Base-by-base conservation (phyloP, 2,113 vertebrate species). In the Hippocampus zosterae region DNA sequence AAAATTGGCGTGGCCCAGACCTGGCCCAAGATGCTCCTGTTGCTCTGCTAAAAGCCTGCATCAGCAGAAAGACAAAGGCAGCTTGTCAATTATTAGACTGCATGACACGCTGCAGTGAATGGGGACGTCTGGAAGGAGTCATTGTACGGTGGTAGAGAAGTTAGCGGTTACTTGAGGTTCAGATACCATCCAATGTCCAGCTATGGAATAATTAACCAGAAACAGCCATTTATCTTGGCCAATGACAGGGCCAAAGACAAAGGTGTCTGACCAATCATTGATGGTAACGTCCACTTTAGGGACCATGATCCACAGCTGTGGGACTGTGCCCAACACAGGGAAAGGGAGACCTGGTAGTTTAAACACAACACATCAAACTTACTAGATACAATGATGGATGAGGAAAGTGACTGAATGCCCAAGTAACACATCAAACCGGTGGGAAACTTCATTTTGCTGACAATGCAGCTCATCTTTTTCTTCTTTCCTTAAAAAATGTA, bases 171-270 rank as follows among this genome's bases (percentile, higher is more conserved):
- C 77, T 42, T 72, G 75, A 81, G 88, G 89, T 88, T 90, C 88
- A 92, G 80, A 73, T 67, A 41, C 81, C 25, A 72, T 80, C 85
- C 73, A 89, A 89, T 79, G 70, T 50, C 29, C 70, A 71, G 72
- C 61, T 65, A 70, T 75, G 71, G 73, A 91, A 92, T 91, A 88
- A 92, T 92, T 92, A 93, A 92, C 91, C 88, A 87, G 82, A 81
- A 72, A 74, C 73, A 72, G 70, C 85, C 83, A 88, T 91, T 90
- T 83, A 89, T 92, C 87, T 90, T 81, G 73, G 73, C 83, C 72
- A 81, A 71, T 82, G 88, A 89, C 88, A 87, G 81, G 80, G 74
- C 7, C 65, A 56, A 60, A 88, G 87, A 87, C 86, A 90, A 82
- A 80, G 70, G 70, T 59, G 41, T 69, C 75, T 72, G 67, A 86